Evolutionary conservation across 2,888 invertebrate genomes (phyloP).

Genomic region (Parthenolecanium corni): DNA sequence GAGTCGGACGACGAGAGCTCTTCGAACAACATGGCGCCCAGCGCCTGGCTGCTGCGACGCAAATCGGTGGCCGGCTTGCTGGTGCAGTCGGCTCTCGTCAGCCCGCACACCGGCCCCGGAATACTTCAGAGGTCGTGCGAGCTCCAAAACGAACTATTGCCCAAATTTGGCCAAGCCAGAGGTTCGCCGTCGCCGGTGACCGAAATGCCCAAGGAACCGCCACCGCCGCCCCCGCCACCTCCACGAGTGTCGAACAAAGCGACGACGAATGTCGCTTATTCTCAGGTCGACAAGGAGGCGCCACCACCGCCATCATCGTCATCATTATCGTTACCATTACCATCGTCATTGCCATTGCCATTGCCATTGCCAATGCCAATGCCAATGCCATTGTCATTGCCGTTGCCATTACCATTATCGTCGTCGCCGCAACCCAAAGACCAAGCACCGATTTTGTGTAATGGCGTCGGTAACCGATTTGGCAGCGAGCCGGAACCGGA

Average conservation of each 20-base stretch:
- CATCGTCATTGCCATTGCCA: not conserved
- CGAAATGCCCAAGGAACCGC: not conserved
- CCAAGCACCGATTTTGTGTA: not conserved
- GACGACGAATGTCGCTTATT: not conserved
- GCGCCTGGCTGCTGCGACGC: slow-evolving; percentile 31
- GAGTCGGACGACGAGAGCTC: slow-evolving; percentile 78
- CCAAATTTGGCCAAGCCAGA: slow-evolving; percentile 1
- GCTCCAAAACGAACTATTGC: slow-evolving; percentile 1
- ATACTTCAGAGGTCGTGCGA: slow-evolving; percentile 14
- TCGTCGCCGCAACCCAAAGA: no score
- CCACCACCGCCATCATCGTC: not conserved
- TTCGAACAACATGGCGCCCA: slow-evolving; percentile 34
- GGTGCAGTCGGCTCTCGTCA: slow-evolving; percentile 41
- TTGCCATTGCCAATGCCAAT: not conserved
- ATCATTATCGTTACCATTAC: not conserved
- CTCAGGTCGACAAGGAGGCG: not conserved
- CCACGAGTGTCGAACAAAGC: no score
- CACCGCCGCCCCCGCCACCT: not conserved
- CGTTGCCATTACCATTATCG: no score
- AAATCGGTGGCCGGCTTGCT: slow-evolving; percentile 50
- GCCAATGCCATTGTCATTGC: no score
- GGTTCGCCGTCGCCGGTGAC: not conserved
- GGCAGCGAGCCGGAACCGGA: slow-evolving; percentile 29
- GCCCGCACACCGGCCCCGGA: slow-evolving; percentile 24
- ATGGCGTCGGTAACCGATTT: not conserved